Evolutionary conservation across 2,888 invertebrate genomes (phyloP), one percentile per base, ranked within the genome.

Genomic region (Ecdyonurus torrentis): DNA sequence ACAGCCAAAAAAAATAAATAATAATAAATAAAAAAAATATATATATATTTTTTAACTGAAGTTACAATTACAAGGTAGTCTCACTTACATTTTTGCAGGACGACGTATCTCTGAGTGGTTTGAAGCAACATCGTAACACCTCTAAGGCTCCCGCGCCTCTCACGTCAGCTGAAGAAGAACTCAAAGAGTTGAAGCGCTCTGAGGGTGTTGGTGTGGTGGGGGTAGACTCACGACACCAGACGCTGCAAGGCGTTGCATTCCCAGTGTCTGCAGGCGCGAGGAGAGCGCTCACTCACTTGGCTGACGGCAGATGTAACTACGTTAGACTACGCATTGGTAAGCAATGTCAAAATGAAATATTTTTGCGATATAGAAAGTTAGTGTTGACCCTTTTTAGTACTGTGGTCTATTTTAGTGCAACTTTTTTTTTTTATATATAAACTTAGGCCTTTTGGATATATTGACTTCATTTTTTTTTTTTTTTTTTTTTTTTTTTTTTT

Each of bases 131-230:
- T 71, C 81, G 91, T 69, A 82, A 80, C 66, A 84, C 87, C 3
- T 83, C 86, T 63, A 82, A 84, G 60, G 89, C 91, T 0, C 93
- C 96, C 0, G 94, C 90, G 2, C 97, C 97, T 0, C 79, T 98
- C 61, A 95, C 97, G 0, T 82, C 81, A 62, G 83, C 91, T 1
- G 93, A 94, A 72, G 91, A 91, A 71, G 91, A 92, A 69, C 74
- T 92, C 52, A 84, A 86, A 62, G 89, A 90, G 72, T 74, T 93
- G 1, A 86, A 84, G 66, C 84, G 83, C 69, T 83, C 82, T 60
- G 88, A 88, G 73, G 72, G 77, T 22, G 22, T 5, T 7, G 5
- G 7, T n/a, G n/a, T n/a, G 55, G 87, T 90, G 66, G 84, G 85
- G 66, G 83, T 92, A 1, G 88, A 90, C 71, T 85, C 88, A 0